phyloP scores from a whole-genome alignment of 2,888 invertebrate genomes.

The Xanthia icteritia region DNA sequence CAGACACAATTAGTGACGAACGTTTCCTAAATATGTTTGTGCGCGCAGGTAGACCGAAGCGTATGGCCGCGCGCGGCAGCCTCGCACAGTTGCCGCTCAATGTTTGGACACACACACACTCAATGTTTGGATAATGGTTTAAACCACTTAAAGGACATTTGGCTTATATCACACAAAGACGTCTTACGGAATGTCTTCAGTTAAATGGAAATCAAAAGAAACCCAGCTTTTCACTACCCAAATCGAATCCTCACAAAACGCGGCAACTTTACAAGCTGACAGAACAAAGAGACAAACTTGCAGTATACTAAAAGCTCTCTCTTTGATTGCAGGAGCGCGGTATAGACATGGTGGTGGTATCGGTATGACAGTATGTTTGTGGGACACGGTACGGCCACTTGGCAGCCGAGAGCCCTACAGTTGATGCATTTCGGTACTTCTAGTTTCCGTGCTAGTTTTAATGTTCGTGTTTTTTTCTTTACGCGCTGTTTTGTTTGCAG shows the following conservation, averaged over 20 bases:
- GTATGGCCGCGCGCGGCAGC: too few species aligned
- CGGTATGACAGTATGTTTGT: slow-evolving; percentile 67
- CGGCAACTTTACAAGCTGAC: slow-evolving; percentile 34
- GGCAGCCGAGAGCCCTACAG: slow-evolving; percentile 74
- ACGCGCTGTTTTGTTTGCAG: slow-evolving; percentile 45
- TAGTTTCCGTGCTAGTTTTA: slow-evolving; percentile 69
- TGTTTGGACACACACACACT: too few species aligned
- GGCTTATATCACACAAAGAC: background rate
- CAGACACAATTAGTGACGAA: too few species aligned
- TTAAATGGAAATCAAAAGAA: slow-evolving; percentile 9
- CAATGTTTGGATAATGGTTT: background rate
- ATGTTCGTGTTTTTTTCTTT: slow-evolving; percentile 59
- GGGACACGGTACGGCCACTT: slow-evolving; percentile 73
- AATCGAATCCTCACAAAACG: slow-evolving; percentile 52
- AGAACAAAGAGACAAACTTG: slow-evolving; percentile 75
- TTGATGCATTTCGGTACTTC: slow-evolving; percentile 82
- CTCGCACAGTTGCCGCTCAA: too few species aligned
- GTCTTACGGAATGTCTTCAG: background rate
- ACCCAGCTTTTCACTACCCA: slow-evolving; percentile 16
- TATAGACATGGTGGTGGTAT: slow-evolving; percentile 57
- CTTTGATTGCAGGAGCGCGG: slow-evolving; percentile 81
- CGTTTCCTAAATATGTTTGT: too few species aligned
- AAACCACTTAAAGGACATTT: background rate
- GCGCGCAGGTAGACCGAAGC: too few species aligned
- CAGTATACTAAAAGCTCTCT: slow-evolving; percentile 81